A percentile compares a stretch with the other conserved stretches of the same genome.
phyloP scores from a whole-genome alignment of 2,888 invertebrate genomes.

The Monochamus alternatus region DNA sequence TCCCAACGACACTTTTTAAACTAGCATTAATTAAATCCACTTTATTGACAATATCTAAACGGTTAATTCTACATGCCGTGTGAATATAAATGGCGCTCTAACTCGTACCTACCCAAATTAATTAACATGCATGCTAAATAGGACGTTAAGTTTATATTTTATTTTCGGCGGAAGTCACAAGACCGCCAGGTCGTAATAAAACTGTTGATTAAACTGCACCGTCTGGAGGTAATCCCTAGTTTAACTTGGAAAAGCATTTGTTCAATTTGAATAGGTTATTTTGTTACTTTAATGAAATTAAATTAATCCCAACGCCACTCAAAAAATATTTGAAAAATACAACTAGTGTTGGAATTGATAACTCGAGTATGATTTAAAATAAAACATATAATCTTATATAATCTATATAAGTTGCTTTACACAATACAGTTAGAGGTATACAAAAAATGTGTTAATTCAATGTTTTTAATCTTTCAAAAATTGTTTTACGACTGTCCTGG shows the following conservation, averaged over 20 bases:
- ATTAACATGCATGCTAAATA: constrained; percentile 38
- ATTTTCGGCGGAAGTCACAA: constrained; percentile 19
- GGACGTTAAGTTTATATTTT: constrained; percentile 35
- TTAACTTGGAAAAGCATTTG: not conserved
- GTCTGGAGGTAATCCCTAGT: not conserved
- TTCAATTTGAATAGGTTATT: not conserved
- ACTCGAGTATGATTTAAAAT: too few relatives aligned
- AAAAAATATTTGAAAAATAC: too few relatives aligned
- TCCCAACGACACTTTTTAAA: constrained; percentile 53
- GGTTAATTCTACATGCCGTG: constrained; percentile 55
- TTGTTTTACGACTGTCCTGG: too few relatives aligned
- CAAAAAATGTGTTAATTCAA: too few relatives aligned
- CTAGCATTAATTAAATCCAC: constrained; percentile 57
- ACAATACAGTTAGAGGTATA: too few relatives aligned
- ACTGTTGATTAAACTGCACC: constrained; percentile 16
- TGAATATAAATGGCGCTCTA: constrained; percentile 51
- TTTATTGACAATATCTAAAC: constrained; percentile 60
- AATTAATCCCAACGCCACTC: too few relatives aligned
- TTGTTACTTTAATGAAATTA: too few relatives aligned
- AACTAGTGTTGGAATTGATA: too few relatives aligned
- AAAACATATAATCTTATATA: too few relatives aligned
- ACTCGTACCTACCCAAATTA: constrained; percentile 38
- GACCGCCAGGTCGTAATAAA: constrained; percentile 18
- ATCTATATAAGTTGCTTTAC: too few relatives aligned
- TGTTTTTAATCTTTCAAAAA: too few relatives aligned